Conservation (phyloP, 2,113 vertebrate genomes). For the Marmota flaviventris region DNA sequence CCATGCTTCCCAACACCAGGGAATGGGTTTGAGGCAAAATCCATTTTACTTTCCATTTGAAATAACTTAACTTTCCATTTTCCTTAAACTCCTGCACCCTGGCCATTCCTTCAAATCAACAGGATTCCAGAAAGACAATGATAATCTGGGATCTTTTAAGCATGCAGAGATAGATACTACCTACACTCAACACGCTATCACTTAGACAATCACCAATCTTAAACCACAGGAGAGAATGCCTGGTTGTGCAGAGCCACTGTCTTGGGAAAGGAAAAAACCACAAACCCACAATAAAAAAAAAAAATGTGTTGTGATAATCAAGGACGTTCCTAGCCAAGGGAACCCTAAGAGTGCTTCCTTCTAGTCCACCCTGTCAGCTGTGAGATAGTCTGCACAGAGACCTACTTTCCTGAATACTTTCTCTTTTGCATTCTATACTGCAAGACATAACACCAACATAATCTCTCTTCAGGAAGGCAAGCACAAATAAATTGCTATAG, state of each 20-base stretch:
- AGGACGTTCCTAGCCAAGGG: neutral
- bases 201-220: neutral
- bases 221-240: neutral
- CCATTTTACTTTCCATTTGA: neutral
- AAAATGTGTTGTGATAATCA: neutral
- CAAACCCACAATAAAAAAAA: neutral
- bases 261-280: neutral
- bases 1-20: rapidly evolving
- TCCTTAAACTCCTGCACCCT: neutral
- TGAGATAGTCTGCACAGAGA: rapidly evolving
- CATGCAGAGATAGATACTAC: neutral
- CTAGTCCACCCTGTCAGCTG: rapidly evolving
- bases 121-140: neutral
- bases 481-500: neutral
- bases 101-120: neutral
- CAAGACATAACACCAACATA: neutral
- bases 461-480: neutral
- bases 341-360: rapidly evolving
- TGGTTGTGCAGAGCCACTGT: neutral
- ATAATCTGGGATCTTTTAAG: neutral
- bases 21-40: neutral
- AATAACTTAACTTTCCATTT: neutral
- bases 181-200: neutral
- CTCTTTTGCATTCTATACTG: neutral
- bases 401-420: neutral